Percentiles rank a stretch among this genome's conserved stretches.
Evolutionary conservation across 2,113 vertebrate species (phyloP).

Genomic region (Austrofundulus limnaeus): DNA sequence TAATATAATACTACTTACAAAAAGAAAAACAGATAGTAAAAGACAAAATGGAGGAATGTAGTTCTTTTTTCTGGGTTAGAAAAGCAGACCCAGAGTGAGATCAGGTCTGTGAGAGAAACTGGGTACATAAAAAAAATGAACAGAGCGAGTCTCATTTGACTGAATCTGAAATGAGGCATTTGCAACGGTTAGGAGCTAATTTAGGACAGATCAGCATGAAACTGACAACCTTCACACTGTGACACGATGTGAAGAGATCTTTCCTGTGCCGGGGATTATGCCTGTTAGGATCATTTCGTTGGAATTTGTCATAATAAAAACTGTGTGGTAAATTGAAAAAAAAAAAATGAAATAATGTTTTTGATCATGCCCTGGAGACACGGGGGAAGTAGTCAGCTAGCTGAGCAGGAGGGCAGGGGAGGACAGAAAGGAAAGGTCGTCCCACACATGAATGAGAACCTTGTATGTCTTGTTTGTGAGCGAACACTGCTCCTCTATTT

Average conservation of each 20-base stretch:
- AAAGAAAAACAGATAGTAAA: conserved; percentile 5
- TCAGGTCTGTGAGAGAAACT: conserved; percentile 23
- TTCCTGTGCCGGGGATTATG: conserved; percentile 28
- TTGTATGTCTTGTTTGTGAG: conserved; percentile 60
- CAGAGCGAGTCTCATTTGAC: conserved; percentile 41
- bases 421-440: conserved; percentile 32
- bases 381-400: conserved; percentile 50
- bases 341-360: conserved; percentile 1
- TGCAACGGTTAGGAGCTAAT: conserved; percentile 38
- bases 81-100: conserved; percentile 36
- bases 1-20: conserved; percentile 38
- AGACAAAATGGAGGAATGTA: conserved; percentile 16
- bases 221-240: conserved; percentile 33
- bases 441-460: conserved; percentile 70
- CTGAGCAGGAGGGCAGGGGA: conserved; percentile 38
- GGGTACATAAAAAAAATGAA: conserved; percentile 18
- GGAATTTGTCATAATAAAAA: conserved; percentile 41
- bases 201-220: conserved; percentile 39
- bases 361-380: conserved; percentile 49
- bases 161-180: conserved; percentile 44
- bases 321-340: conserved; percentile 25
- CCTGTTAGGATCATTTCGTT: conserved; percentile 41
- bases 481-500: conserved; percentile 68
- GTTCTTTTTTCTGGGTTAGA: conserved; percentile 30
- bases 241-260: conserved; percentile 37